Evolutionary conservation across 30 jellyfish, hydroid and myxozoan genomes (phyloP).

Genomic region (Pseudorhiza aurosa): DNA sequence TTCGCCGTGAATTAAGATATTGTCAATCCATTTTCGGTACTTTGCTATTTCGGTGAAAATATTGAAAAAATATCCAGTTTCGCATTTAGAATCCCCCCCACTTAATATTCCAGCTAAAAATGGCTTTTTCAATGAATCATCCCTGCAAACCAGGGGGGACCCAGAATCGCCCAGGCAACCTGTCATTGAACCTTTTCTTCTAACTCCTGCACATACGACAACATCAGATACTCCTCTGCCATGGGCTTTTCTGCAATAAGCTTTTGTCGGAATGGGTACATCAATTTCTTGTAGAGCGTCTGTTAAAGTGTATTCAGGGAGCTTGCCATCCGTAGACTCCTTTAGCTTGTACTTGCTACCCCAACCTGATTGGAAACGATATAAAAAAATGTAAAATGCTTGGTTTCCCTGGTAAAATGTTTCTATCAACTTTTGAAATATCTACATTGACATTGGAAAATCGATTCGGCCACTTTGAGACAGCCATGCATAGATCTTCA

Average conservation of each 20-base stretch:
- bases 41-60: conserved; percentile 57
- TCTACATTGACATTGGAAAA: no score
- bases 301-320: conserved; percentile 17
- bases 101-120: conserved; percentile 44
- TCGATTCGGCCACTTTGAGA: no score
- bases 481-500: no score
- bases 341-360: conserved; percentile 33
- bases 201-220: conserved; percentile 58
- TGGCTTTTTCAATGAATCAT: not conserved
- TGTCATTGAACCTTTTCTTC: conserved; percentile 14
- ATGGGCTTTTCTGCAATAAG: conserved; percentile 28
- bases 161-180: conserved; percentile 71
- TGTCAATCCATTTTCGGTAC: conserved; percentile 51
- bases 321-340: not conserved
- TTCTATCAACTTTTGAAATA: no score
- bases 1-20: no score
- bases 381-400: no score
- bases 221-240: conserved; percentile 18
- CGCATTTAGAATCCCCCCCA: conserved; percentile 56
- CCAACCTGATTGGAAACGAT: conserved; percentile 59
- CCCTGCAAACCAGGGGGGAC: conserved; percentile 62
- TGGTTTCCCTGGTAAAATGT: no score
- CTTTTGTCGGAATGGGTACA: conserved; percentile 32
- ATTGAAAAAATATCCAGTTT: conserved; percentile 41
- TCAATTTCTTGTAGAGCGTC: conserved; percentile 56